Conservation (phyloP, 2,797 vertebrate species). For the Anguilla marmorata region DNA sequence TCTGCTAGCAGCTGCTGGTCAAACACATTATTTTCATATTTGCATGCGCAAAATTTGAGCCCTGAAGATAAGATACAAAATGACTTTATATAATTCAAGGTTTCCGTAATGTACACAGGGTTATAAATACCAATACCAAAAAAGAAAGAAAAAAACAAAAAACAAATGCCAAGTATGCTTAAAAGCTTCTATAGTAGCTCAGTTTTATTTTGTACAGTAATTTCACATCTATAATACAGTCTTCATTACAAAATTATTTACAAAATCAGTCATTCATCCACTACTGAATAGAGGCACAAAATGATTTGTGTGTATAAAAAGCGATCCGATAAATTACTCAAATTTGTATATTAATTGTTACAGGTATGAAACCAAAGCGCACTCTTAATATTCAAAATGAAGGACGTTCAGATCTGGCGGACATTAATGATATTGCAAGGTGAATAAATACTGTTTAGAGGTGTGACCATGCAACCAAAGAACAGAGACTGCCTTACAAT, state of each 20-base stretch:
- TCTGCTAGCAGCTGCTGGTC: background rate
- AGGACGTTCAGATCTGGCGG: background rate
- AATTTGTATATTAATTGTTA: background rate
- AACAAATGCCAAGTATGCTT: background rate
- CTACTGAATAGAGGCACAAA: conserved; percentile 20
- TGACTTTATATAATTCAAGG: background rate
- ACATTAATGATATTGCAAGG: background rate
- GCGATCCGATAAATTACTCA: background rate
- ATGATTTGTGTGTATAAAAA: conserved; percentile 2
- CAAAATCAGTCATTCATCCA: conserved; percentile 20
- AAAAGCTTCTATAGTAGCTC: conserved; percentile 8
- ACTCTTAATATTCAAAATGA: background rate
- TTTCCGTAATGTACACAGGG: background rate
- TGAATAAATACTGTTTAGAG: conserved; percentile 10
- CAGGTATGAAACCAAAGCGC: background rate
- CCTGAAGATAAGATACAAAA: background rate
- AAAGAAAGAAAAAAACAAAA: background rate
- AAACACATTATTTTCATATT: background rate
- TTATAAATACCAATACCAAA: background rate
- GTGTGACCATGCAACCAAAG: background rate
- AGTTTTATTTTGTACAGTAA: conserved; percentile 17
- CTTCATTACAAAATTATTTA: conserved; percentile 14
- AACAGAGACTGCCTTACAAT: background rate
- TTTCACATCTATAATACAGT: conserved; percentile 17
- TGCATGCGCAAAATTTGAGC: background rate